These are phyloP conservation scores for Salvelinus sp. DNA, from an alignment of 2,113 vertebrate species.

Conservation along the genomic window DNA sequence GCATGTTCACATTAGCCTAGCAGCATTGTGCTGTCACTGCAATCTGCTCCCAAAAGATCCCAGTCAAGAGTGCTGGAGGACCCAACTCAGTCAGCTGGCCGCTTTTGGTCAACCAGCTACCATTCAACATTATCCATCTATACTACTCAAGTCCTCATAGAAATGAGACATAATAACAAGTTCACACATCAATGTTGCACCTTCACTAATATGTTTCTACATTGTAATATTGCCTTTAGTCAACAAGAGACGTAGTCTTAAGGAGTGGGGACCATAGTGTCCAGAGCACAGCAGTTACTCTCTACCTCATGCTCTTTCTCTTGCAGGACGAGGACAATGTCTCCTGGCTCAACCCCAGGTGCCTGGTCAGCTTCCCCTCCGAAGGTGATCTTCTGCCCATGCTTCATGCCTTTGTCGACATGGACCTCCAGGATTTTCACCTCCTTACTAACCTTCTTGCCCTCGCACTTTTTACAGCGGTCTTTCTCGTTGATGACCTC, in stretches of 20 bases:
- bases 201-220: conserved; percentile 76
- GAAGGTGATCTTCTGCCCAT: conserved; percentile 97
- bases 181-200: conserved; percentile 68
- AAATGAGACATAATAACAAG: not conserved
- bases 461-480: conserved; percentile 98
- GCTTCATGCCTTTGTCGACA: conserved; percentile 98
- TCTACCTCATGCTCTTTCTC: conserved; percentile 96
- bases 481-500: conserved; percentile 99
- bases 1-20: not conserved
- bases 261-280: not conserved
- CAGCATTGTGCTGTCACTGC: not conserved
- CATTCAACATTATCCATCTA: not conserved
- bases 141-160: not conserved
- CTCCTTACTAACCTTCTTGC: conserved; percentile 97
- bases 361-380: conserved; percentile 97
- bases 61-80: not conserved
- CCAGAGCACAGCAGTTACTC: conserved; percentile 91
- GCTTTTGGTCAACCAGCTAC: not conserved
- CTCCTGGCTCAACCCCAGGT: conserved; percentile 93
- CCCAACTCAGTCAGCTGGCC: not conserved
- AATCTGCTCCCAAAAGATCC: not conserved
- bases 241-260: too few species aligned
- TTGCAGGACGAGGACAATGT: conserved; percentile 94
- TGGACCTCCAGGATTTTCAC: conserved; percentile 98
- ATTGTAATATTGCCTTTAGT: too few species aligned